phyloP scores from a whole-genome alignment of 2,797 vertebrate genomes.

The Pachyuromys duprasi region DNA sequence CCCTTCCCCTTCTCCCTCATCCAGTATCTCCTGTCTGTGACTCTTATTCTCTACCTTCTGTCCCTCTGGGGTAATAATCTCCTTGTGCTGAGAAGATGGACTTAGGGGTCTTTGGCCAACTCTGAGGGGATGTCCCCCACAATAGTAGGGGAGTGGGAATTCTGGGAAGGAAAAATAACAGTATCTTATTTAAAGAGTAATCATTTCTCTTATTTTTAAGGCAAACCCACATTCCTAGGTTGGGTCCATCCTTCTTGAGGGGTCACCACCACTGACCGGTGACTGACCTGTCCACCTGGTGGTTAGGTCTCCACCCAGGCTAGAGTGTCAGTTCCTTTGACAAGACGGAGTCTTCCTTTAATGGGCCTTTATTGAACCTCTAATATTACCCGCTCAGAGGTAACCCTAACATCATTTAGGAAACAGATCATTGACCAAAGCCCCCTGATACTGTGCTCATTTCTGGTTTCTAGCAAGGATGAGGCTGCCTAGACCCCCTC shows the following conservation, averaged over 20 bases:
- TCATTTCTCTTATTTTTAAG: not conserved
- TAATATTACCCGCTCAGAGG: not conserved
- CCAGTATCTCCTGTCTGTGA: not conserved
- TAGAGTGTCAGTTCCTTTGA: not conserved
- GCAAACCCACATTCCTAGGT: too few species aligned
- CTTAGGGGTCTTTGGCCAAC: not conserved
- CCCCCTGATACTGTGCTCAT: not conserved
- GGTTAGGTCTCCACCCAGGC: not conserved
- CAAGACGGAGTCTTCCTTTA: not conserved
- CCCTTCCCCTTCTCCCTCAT: not conserved
- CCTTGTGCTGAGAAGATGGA: not conserved
- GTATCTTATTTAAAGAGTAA: not conserved
- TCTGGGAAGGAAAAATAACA: not conserved
- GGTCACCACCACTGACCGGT: not conserved
- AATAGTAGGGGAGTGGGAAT: not conserved
- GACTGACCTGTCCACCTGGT: not conserved
- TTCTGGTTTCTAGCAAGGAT: not conserved
- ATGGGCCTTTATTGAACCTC: not conserved
- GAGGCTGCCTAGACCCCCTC: not conserved
- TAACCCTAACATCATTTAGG: not conserved
- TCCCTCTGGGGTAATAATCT: not conserved
- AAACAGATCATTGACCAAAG: not conserved
- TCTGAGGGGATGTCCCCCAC: not conserved
- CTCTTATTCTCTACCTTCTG: not conserved
- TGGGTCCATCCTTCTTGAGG: not conserved